Evolutionary conservation across 2,888 invertebrate genomes (phyloP), one percentile per base, ranked within the genome.

Genomic region (Falcaria lacertinaria): DNA sequence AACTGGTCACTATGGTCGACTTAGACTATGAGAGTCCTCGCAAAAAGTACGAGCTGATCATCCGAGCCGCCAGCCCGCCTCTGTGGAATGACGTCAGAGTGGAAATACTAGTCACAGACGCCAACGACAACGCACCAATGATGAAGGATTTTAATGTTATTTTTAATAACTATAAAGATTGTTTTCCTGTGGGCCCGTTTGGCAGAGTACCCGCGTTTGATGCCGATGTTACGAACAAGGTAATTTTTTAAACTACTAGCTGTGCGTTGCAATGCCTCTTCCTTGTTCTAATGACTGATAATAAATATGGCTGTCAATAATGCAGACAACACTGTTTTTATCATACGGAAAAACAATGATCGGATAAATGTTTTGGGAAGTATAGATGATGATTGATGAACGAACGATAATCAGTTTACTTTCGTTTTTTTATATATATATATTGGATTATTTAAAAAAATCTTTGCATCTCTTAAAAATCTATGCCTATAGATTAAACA

Each of bases 21-120:
- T 80, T 99, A 32, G 99, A 99, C 84, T 99, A 98, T 74, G 99
- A 99, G 75, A 96, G 97, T n/a, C 91, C 95, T 0, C 93, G 96
- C 48, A 98, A 98, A 76, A 94, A 93, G 48, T 99, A 96, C 74
- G 95, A 97, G 71, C 83, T 98, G 2, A 92, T 97, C 15, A 93
- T 99, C 3, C 89, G 98, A 42, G 99, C 99, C 0, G 94, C 97
- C 0, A 97, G 97, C 53, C 95, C 96, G 0, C 97, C 97, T 0
- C 77, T 98, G 4, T 92, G 98, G 67, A 96, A 95, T 52, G 97
- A 98, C 73, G 97, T 96, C 1, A 92, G 95, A 58, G 94, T 98
- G 0, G 96, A 96, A 69, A 93, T 98, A 28, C 81, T 96, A 4
- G 96, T 98, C 0, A 96, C 96, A 0, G 98, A 98, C 74, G 95